phyloP scores from a whole-genome alignment of 2,113 vertebrate genomes.

The Thamnophis sirtalis region DNA sequence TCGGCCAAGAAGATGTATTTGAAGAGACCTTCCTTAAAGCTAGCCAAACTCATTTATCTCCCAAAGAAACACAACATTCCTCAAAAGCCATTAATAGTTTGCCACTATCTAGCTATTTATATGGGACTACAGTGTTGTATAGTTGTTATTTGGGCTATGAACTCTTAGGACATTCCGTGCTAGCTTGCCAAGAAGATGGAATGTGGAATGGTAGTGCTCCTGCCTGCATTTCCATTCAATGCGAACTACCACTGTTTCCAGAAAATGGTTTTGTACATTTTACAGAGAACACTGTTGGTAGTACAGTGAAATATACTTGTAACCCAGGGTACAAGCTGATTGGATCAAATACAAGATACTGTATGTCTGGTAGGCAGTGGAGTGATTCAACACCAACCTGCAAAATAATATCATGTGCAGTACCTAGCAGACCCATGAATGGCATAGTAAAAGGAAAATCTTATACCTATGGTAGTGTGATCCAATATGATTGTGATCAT shows the following conservation, averaged over 20 bases:
- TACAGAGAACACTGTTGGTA: slow-evolving; percentile 76
- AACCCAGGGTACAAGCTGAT: slow-evolving; percentile 78
- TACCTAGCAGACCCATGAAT: slow-evolving; percentile 71
- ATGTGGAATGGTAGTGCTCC: slow-evolving; percentile 94
- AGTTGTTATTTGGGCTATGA: slow-evolving; percentile 84
- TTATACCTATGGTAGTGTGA: slow-evolving; percentile 69
- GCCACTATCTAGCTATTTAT: slow-evolving; percentile 75
- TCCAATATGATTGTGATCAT: slow-evolving; percentile 79
- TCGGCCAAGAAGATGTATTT: slow-evolving; percentile 43
- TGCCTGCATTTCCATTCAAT: slow-evolving; percentile 80
- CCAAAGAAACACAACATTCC: slow-evolving; percentile 38
- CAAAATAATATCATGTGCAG: slow-evolving; percentile 69
- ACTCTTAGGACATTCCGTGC: slow-evolving; percentile 69
- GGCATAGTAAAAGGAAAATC: slow-evolving; percentile 72
- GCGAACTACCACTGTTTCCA: slow-evolving; percentile 72
- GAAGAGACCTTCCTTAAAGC: slow-evolving; percentile 33
- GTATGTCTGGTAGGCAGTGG: slow-evolving; percentile 82
- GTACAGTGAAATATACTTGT: slow-evolving; percentile 78
- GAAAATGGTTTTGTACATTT: slow-evolving; percentile 81
- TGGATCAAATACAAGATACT: slow-evolving; percentile 78
- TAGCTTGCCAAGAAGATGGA: slow-evolving; percentile 88
- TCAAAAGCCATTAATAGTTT: slow-evolving; percentile 35
- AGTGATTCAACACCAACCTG: slow-evolving; percentile 77
- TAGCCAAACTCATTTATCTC: slow-evolving; percentile 27
- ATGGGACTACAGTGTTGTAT: slow-evolving; percentile 80